These are phyloP conservation scores for Hypsopygia costalis DNA, from an alignment of 2,888 invertebrate species.

Conservation along the genomic window DNA sequence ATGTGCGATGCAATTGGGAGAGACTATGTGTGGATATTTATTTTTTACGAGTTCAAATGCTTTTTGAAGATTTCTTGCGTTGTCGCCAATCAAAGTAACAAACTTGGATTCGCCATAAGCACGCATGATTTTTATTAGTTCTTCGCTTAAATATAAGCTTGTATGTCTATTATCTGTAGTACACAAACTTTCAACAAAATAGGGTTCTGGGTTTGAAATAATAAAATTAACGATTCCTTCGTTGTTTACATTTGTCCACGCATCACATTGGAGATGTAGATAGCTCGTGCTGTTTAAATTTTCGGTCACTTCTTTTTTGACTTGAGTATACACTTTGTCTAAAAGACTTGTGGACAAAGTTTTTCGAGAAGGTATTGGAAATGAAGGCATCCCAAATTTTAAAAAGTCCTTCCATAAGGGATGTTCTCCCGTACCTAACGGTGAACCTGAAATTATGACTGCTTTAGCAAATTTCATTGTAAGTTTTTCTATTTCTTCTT, in stretches of 20 bases:
- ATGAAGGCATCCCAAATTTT: background rate
- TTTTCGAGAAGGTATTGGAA: background rate
- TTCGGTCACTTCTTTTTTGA: background rate
- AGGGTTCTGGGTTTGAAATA: slow-evolving; percentile 13
- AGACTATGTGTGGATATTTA: slow-evolving; percentile 9
- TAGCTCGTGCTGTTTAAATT: background rate
- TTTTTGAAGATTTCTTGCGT: slow-evolving; percentile 15
- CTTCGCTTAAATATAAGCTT: slow-evolving; percentile 9
- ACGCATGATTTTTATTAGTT: slow-evolving; percentile 13
- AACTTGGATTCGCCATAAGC: slow-evolving; percentile 10
- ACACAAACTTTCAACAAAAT: slow-evolving; percentile 11
- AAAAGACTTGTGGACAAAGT: background rate
- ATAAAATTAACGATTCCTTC: slow-evolving; percentile 15
- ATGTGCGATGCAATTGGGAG: slow-evolving; percentile 10
- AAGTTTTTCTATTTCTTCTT: background rate
- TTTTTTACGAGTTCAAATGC: slow-evolving; percentile 14
- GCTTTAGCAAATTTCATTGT: background rate
- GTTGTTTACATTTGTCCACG: slow-evolving; percentile 12
- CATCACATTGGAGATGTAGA: slow-evolving; percentile 1
- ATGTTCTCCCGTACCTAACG: background rate
- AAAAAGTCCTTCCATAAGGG: slow-evolving; percentile 1
- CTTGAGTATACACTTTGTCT: background rate
- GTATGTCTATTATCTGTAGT: slow-evolving; percentile 14
- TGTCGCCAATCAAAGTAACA: slow-evolving; percentile 13
- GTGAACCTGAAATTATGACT: background rate